Evolutionary conservation across 2,888 invertebrate species (phyloP), one percentile per base, ranked within the genome.

Genomic region (Polyommatus iphigenia): DNA sequence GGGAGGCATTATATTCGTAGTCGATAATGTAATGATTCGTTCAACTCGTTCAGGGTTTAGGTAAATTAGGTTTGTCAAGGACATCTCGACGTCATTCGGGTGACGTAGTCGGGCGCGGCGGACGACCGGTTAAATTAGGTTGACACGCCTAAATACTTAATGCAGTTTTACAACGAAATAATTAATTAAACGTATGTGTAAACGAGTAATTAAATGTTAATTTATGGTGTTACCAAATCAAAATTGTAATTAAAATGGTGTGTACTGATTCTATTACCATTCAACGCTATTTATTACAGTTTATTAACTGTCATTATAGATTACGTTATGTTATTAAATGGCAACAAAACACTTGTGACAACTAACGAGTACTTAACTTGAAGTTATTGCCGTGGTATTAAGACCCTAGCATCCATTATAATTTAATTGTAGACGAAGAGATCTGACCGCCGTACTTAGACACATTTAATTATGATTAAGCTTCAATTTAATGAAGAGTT

Each of bases 161-260:
- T 67, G 67, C 67, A 67, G 18, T 62, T 29, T 67, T 67, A 67
- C 67, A 18, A 29, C 67, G 29, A 67, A 67, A 67, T 67, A 67
- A 67, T 29, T 67, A 29, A 67, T 29, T 24, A 62, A 10, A 62
- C 3, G 24, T 3, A 20, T 62, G 62, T 62, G 13, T 62, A 3
- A 24, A 62, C 10, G 0, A 3, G 20, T 24, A 62, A 62, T 62
- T 62, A 24, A 24, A 24, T 24, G 1, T 24, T 24, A 20, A 24
- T 8, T 20, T 62, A 24, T 59, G 57, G 20, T 24, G 24, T 8
- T 20, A 54, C 18, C 18, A 18, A 18, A 18, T 54, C 5, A 24
- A 62, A 24, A 24, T 13, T 24, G 20, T 62, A 24, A 13, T 62
- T 10, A 20, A 10, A 20, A 59, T 59, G 20, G 54, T 3, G 4